Evolutionary conservation across 1,140 invertebrate genomes (phyloP), one percentile per base, ranked within the genome.

Genomic region (Archegozetes longisetosus): DNA sequence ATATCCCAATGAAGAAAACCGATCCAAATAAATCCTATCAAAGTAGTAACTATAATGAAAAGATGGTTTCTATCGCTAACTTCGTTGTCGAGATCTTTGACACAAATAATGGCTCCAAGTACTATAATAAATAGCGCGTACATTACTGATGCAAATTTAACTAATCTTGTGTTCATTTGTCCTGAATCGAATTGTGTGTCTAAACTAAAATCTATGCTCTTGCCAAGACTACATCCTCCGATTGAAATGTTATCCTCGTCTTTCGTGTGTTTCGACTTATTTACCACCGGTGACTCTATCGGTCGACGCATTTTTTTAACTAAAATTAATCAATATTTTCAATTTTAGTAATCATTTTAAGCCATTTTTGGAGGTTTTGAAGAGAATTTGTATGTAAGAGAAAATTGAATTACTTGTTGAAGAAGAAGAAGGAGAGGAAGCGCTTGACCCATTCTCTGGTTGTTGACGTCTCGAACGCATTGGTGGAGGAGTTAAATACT

Each of bases 91-190:
- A 78, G 68, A 67, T 82, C 80, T 40, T 74, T 74, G 27, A 82
- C 65, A 66, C 79, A 80, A 22, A 82, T 74, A 20, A 83, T 79
- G 2, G 80, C 62, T 48, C 81, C 82, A 13, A 82, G 65, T 28
- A 80, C 81, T 3, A 84, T 74, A 55, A 83, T 68, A 62, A 83
- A 76, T 48, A 82, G 73, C 53, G 80, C 80, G 66, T 83, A 83
- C 54, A 82, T 78, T 17, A 62, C 62, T 20, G 57, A 58, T 20
- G 50, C 12, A 24, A 58, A 58, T 14, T 27, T 46, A 3, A 27
- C 17, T 27, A 47, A 49, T 20, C 57, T 40, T 3, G 27, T 29
- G n/a, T 32, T 23, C 55, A 51, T 48, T 50, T 58, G 46, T 9
- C 4, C 17, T 4, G 17, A 20, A 27, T 29, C 2, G 28, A 17